phyloP scores from a whole-genome alignment of 2,888 invertebrate species.

The Sarcophaga caerulescens region DNA sequence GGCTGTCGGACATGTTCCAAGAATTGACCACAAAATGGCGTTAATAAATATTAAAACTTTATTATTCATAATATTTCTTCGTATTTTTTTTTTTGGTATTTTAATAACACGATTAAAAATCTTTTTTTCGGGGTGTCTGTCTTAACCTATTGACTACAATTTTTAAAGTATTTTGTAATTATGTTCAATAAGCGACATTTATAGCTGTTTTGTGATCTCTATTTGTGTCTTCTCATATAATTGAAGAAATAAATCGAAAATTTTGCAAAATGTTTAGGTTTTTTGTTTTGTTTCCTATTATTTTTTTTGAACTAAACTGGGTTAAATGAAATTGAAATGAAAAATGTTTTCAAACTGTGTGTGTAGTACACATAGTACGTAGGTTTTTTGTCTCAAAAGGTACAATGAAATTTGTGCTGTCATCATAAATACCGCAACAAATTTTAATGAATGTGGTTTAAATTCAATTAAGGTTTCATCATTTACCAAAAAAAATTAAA shows the following conservation, averaged over 20 bases:
- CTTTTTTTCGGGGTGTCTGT: not conserved
- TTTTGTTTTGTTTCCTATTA: constrained; percentile 11
- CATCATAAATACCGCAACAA: constrained; percentile 25
- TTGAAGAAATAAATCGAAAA: not conserved
- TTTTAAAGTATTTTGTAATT: constrained; percentile 37
- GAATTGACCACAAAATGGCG: constrained; percentile 1
- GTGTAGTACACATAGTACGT: too few relatives aligned
- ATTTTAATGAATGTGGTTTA: constrained; percentile 32
- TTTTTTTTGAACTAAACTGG: constrained; percentile 6
- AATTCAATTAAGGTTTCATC: constrained; percentile 45
- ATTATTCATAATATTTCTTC: constrained; percentile 25
- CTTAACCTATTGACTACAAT: constrained; percentile 27
- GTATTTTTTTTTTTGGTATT: not conserved
- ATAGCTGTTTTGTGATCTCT: constrained; percentile 34
- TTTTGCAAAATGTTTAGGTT: not conserved
- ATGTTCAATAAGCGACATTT: constrained; percentile 34
- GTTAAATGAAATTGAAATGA: constrained; percentile 15
- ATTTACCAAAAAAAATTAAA: constrained; percentile 21
- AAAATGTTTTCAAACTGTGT: constrained; percentile 26
- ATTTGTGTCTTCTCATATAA: not conserved
- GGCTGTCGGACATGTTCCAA: not conserved
- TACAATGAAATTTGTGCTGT: not conserved
- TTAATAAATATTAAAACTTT: constrained; percentile 31
- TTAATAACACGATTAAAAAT: not conserved
- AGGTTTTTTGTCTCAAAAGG: not conserved